Evolutionary conservation across 2,797 vertebrate species (phyloP).

Genomic region (Aphelocoma californica): DNA sequence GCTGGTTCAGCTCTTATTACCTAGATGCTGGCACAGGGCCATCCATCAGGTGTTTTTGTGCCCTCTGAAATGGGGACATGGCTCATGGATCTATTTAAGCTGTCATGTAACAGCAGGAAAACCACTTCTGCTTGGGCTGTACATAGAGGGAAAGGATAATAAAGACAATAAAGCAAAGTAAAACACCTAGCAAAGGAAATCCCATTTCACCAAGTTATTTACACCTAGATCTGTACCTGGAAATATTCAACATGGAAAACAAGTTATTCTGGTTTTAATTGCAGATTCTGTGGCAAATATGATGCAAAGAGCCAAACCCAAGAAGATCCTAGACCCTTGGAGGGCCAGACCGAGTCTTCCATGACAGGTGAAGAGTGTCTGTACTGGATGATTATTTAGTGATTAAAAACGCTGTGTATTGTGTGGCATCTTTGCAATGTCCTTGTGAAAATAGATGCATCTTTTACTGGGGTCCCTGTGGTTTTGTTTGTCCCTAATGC

Average conservation of each 20-base stretch:
- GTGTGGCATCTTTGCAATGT: not conserved
- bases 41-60: not conserved
- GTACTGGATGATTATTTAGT: not conserved
- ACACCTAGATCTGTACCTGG: not conserved
- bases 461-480: not conserved
- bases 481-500: not conserved
- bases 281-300: not conserved
- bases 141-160: not conserved
- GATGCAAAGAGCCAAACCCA: not conserved
- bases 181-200: not conserved
- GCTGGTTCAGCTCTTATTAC: not conserved
- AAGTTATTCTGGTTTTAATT: not conserved
- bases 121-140: not conserved
- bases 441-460: not conserved
- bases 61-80: not conserved
- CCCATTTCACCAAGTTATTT: not conserved
- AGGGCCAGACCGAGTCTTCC: not conserved
- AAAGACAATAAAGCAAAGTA: not conserved
- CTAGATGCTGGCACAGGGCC: not conserved
- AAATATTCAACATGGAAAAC: not conserved
- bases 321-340: not conserved
- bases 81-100: not conserved
- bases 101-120: not conserved
- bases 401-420: not conserved
- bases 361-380: not conserved